Base-by-base conservation (phyloP, 2,888 invertebrate genomes). In the Pristionchus entomophagus region DNA sequence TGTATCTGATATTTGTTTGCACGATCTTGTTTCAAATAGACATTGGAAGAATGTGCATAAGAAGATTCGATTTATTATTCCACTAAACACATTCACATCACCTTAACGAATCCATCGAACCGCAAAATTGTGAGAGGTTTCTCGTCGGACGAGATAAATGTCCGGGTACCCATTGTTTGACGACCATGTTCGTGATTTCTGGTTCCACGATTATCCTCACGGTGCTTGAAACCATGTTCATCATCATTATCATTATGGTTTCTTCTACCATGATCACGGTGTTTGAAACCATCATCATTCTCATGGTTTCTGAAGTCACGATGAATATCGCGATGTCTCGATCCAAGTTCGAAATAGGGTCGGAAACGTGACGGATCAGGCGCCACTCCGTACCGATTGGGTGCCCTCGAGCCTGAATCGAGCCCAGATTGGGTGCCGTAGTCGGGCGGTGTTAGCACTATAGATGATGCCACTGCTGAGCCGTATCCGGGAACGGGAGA, bases 81-180 rank as follows among this genome's bases (percentile, higher is more conserved):
- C n/a, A n/a, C n/a, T n/a, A n/a, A n/a, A n/a, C n/a, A n/a, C 45
- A 73, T 26, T 65, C 73, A 73, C 26, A 73, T 5, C 45, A 73
- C 22, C 45, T 41, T 41, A 4, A 73, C n/a, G 45, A 73, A 5
- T n/a, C 73, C 73, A 26, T 73, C 38, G 26, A 73, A 73, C 0
- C 41, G 26, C 14, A 73, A 41, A 41, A 73, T 35, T 41, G 26
- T 73, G 1, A 41, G 73, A 1, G 41, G 0, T 17, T 65, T 1
- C 1, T 65, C 65, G 17, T 35, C 35, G 0, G 65, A 65, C 0
- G 65, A 17, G 14, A 65, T 35, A 8, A 65, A 14, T 0, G 65
- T 65, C 19, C 65, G 10, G 5, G 65, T 65, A 0, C 65, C n/a
- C n/a, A n/a, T n/a, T n/a, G n/a, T n/a, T n/a, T n/a, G n/a, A n/a